Base-by-base conservation (phyloP, 2,797 vertebrate genomes). In the Hirundo rustica region DNA sequence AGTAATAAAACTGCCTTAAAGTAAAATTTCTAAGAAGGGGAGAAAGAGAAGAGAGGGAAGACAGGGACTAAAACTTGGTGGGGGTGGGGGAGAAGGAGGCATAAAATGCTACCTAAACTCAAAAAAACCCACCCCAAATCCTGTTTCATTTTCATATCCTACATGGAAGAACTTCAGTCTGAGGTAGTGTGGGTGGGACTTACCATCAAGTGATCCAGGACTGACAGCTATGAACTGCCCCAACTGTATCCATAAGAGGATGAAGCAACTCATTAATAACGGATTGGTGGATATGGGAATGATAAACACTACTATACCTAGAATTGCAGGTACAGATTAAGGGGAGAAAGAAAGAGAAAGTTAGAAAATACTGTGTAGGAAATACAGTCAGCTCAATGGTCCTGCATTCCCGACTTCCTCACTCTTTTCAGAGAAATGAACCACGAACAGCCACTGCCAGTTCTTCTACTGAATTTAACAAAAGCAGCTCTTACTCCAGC, bases 251-350 rank as follows among this genome's bases (percentile, higher is more conserved):
- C 96, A 96, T 93, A 97, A 97, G 79, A 94, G 96, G 71, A 97
- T 96, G 96, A 96, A 97, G 95, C 92, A 97, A 88, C 95, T 95
- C 95, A 97, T 96, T 97, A 96, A 96, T 97, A 97, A 97, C 95
- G 95, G 96, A 97, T 96, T 96, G 96, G 95, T 97, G 95, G 96
- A 95, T 97, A 96, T 96, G 95, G 96, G 91, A 97, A 97, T 97
- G 96, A 97, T 66, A 96, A 97, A 97, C 95, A 97, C 64, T 97
- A 96, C 96, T 97, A 95, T 94, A 97, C 96, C 95, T 96, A 97
- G 95, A 97, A 96, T 50, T 84, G 77, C 95, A 96, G 92, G 92
- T 97, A 96, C 95, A 97, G 87, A 89, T 93, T 76, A 93, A 92
- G 85, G 94, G 94, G 81, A 96, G 81, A 97, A 93, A 96, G 94